phyloP scores from a whole-genome alignment of 2,888 invertebrate genomes.

The Atrina japonica region DNA sequence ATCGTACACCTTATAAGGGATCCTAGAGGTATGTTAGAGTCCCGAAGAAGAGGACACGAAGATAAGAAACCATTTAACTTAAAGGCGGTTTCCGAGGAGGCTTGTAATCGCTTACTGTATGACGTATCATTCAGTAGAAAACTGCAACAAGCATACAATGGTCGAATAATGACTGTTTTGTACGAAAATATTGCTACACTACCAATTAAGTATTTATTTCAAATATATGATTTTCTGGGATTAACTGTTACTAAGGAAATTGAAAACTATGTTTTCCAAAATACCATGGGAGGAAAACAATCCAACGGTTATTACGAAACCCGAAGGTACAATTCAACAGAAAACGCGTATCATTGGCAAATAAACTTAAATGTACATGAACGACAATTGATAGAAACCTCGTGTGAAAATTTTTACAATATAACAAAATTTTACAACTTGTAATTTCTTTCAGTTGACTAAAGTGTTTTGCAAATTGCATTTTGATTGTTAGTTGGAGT shows the following conservation, averaged over 20 bases:
- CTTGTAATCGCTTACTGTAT: slow-evolving; percentile 18
- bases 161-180: slow-evolving; percentile 27
- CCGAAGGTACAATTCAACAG: slow-evolving; percentile 24
- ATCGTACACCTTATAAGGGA: slow-evolving; percentile 49
- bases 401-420: slow-evolving; percentile 25
- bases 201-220: slow-evolving; percentile 24
- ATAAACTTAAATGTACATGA: slow-evolving; percentile 14
- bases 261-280: slow-evolving; percentile 24
- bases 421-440: slow-evolving; percentile 10
- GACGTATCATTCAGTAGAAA: slow-evolving; percentile 14
- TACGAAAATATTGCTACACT: slow-evolving; percentile 38
- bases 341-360: slow-evolving; percentile 30
- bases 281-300: slow-evolving; percentile 22
- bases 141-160: slow-evolving; percentile 22
- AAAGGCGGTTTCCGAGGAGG: slow-evolving; percentile 1
- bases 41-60: slow-evolving; percentile 22
- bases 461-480: no score
- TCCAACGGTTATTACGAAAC: slow-evolving; percentile 33
- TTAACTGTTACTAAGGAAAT: slow-evolving; percentile 19
- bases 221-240: slow-evolving; percentile 28
- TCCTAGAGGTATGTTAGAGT: slow-evolving; percentile 46
- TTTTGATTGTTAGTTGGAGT: no score
- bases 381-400: slow-evolving; percentile 15
- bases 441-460: no score
- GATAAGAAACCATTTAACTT: not conserved